These are phyloP conservation scores for Acanthosepion esculentum DNA, from an alignment of 2,888 invertebrate species.

Conservation along the genomic window DNA sequence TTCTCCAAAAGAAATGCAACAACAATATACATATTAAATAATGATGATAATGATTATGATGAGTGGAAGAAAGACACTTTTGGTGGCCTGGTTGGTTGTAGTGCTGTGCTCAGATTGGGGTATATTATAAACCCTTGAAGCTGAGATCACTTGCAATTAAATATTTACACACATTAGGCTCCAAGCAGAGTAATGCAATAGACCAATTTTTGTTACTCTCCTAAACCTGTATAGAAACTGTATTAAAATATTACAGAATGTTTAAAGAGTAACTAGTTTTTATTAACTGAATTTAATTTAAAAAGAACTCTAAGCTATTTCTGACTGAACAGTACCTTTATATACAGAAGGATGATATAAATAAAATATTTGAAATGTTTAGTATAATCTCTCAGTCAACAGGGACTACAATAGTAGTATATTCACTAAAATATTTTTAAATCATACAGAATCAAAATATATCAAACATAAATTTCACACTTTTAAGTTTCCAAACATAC, in stretches of 20 bases:
- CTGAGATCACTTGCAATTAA: background rate
- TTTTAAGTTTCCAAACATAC: background rate
- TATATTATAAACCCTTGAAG: background rate
- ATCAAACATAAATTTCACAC: background rate
- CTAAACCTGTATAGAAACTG: background rate
- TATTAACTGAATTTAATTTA: too few species aligned
- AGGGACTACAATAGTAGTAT: background rate
- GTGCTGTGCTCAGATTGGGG: background rate
- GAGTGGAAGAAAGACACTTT: constrained; percentile 33
- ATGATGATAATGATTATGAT: background rate
- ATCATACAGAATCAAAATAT: background rate
- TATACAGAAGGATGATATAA: background rate
- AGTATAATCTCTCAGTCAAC: background rate
- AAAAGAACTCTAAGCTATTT: too few species aligned
- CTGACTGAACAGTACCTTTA: background rate
- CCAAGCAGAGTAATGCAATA: background rate
- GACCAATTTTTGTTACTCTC: background rate
- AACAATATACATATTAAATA: background rate
- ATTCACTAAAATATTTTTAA: background rate
- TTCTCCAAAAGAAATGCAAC: background rate
- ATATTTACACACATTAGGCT: background rate
- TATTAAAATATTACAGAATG: background rate
- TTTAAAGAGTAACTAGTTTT: too few species aligned
- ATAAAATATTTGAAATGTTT: background rate
- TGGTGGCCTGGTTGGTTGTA: background rate